Evolutionary conservation across 2,797 vertebrate species (phyloP).

Genomic region (Yasuhikotakia modesta): DNA sequence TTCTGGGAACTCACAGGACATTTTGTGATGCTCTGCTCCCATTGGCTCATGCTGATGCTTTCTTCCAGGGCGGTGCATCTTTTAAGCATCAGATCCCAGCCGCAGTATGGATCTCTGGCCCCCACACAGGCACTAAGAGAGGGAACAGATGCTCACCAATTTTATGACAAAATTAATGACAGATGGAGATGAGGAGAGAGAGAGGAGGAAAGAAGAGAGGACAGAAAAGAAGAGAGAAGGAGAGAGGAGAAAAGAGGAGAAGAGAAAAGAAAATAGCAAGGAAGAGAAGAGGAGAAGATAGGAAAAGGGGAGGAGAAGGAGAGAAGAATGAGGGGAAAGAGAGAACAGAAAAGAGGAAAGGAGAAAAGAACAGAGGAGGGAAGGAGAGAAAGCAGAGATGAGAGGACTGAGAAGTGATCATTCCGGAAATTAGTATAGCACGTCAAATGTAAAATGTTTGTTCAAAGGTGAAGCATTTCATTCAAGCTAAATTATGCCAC

Average conservation of each 20-base stretch:
- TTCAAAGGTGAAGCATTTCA: too few relatives aligned
- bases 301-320: too few relatives aligned
- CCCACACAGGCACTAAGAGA: slow-evolving; percentile 84
- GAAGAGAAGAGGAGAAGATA: too few relatives aligned
- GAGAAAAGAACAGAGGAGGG: too few relatives aligned
- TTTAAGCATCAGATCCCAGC: slow-evolving; percentile 92
- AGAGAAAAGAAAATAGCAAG: too few relatives aligned
- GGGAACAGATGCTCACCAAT: slow-evolving; percentile 25
- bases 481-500: too few relatives aligned
- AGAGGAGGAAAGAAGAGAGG: not conserved
- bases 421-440: too few relatives aligned
- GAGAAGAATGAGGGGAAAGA: too few relatives aligned
- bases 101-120: slow-evolving; percentile 95
- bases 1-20: slow-evolving; percentile 86
- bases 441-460: too few relatives aligned
- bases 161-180: slow-evolving; percentile 23
- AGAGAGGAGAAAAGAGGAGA: not conserved
- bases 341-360: too few relatives aligned
- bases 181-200: not conserved
- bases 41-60: slow-evolving; percentile 93
- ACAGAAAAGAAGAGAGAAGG: not conserved
- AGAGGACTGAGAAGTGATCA: too few relatives aligned
- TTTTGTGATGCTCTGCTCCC: slow-evolving; percentile 90
- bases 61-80: slow-evolving; percentile 93
- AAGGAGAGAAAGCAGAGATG: too few relatives aligned